A percentile compares a stretch with the other conserved stretches of the same genome.
phyloP scores from a whole-genome alignment of 2,888 invertebrate species.

The Hydroisotoma schaefferi region DNA sequence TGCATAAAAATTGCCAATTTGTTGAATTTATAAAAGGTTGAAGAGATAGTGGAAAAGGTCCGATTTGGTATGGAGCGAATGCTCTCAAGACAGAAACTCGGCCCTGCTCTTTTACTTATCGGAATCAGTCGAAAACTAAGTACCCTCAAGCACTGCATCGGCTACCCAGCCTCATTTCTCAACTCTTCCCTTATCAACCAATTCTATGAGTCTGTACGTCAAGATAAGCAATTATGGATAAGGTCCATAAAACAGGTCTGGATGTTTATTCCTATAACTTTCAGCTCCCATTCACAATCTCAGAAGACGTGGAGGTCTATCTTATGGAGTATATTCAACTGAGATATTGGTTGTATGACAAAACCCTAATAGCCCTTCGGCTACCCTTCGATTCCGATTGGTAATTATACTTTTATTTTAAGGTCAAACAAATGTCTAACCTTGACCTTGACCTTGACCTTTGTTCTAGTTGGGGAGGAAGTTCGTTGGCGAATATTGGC shows the following conservation, averaged over 20 bases:
- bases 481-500: constrained; percentile 26
- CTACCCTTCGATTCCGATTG: constrained; percentile 34
- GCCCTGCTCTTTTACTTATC: constrained; percentile 24
- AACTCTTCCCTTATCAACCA: constrained; percentile 20
- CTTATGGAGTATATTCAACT: constrained; percentile 28
- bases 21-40: constrained; percentile 13
- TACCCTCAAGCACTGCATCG: constrained; percentile 31
- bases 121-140: constrained; percentile 24
- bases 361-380: constrained; percentile 20
- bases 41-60: constrained; percentile 22
- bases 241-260: no score
- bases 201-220: constrained; percentile 28
- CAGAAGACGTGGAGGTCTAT: constrained; percentile 19
- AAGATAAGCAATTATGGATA: no score
- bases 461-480: constrained; percentile 21
- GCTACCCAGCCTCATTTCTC: constrained; percentile 27
- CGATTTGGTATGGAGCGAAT: constrained; percentile 28
- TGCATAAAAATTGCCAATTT: background rate
- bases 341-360: constrained; percentile 31
- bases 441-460: background rate
- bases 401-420: constrained; percentile 8
- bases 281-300: background rate
- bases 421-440: background rate
- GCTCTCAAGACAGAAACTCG: constrained; percentile 19
- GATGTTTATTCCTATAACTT: background rate